Evolutionary conservation across 2,888 invertebrate genomes (phyloP), one percentile per base, ranked within the genome.

Genomic region (Biston betularia): DNA sequence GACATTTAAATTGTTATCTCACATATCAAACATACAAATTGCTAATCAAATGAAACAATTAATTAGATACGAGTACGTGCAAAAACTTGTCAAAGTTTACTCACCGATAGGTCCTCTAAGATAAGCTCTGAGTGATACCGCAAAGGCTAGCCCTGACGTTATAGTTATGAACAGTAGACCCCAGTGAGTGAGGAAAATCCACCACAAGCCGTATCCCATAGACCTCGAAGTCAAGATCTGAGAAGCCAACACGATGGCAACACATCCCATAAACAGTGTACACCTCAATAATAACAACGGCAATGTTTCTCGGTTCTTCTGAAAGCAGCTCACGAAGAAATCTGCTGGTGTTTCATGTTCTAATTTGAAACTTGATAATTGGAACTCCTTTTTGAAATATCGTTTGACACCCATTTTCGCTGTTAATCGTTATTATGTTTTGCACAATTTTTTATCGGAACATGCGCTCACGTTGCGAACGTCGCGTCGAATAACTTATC

Each of bases 141-240:
- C 72, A 33, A 85, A 80, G 6, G 83, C 89, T 33, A 88, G 77
- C 44, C 81, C 85, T 14, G 89, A 76, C 7, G 88, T 79, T 0
- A 84, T 63, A 6, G 87, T 81, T 46, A 88, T 90, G 1, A 89
- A 72, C 0, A 88, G 0, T 0, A 92, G 63, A 0, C 92, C 92
- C 92, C 92, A 93, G 66, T 91, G 90, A 11, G 92, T 93, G 73
- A 93, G 74, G 59, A 82, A 92, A 68, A 90, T 86, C n/a, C 82
- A 82, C 92, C 91, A 92, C 58, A 73, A 79, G 0, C 77, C 77
- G 0, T 81, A 66, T 0, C 57, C 33, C 5, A 76, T 54, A 0
- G 57, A n/a, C 8, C 24, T 24, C 0, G 63, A 42, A 4, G 78
- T 82, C 24, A 91, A 42, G 1, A 84, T 69, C 38, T 84, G 69